Evolutionary conservation across 2,888 invertebrate genomes (phyloP).

Genomic region (Leucophora obtusa): DNA sequence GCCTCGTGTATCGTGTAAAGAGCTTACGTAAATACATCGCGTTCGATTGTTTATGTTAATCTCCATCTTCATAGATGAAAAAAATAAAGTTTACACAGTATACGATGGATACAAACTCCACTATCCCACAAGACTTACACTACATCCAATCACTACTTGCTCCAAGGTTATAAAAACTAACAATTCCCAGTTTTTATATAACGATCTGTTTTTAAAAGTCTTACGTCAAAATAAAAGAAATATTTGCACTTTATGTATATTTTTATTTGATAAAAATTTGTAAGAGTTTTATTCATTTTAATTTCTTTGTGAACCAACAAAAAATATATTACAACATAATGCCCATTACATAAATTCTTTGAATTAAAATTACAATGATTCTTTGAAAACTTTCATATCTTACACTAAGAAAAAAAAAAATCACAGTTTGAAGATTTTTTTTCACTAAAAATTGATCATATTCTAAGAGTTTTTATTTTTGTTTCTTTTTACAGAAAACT

Average conservation of each 20-base stretch:
- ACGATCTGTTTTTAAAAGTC: not conserved
- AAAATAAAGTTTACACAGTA: no score
- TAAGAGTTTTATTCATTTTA: not conserved
- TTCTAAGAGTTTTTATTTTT: no score
- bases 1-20: no score
- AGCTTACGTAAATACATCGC: no score
- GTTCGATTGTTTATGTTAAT: no score
- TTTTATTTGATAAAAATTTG: not conserved
- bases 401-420: not conserved
- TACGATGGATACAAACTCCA: no score
- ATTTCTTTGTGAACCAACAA: not conserved
- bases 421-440: no score
- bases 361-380: conserved; percentile 1
- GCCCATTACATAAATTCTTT: not conserved
- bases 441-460: no score
- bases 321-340: not conserved
- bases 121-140: not conserved
- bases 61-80: no score
- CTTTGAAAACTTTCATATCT: not conserved
- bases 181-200: not conserved
- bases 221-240: not conserved
- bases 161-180: not conserved
- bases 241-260: conserved; percentile 2
- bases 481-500: no score
- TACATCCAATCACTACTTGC: no score